A percentile compares a stretch with the other conserved stretches of the same genome.
These are phyloP conservation scores for Gandaritis pyraliata DNA, from an alignment of 2,888 invertebrate species.

Conservation along the genomic window DNA sequence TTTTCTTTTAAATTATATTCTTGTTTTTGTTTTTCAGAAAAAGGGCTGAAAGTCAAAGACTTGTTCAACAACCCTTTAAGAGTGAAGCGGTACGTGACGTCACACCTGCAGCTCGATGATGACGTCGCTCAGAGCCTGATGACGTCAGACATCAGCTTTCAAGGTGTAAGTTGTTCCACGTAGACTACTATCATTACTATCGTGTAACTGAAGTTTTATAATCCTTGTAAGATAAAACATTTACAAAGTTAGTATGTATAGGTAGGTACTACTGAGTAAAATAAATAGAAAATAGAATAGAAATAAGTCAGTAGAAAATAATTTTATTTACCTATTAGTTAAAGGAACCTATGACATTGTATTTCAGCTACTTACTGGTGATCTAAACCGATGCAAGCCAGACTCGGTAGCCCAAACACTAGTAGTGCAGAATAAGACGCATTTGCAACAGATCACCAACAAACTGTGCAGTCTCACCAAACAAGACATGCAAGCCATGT, in stretches of 20 bases:
- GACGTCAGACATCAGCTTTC: conserved; percentile 74
- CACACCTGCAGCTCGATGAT: conserved; percentile 61
- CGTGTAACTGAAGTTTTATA: too few relatives aligned
- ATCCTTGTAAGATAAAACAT: too few relatives aligned
- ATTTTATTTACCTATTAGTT: too few relatives aligned
- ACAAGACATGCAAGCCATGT: conserved; percentile 67
- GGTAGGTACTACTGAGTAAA: too few relatives aligned
- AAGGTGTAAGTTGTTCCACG: conserved; percentile 74
- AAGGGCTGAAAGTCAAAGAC: conserved; percentile 79
- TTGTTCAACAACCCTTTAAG: conserved; percentile 75
- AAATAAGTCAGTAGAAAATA: too few relatives aligned
- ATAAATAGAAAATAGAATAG: too few relatives aligned
- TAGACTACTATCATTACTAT: not conserved
- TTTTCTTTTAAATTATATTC: too few relatives aligned
- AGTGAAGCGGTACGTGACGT: conserved; percentile 66
- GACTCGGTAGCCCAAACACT: conserved; percentile 54
- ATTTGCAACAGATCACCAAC: conserved; percentile 60
- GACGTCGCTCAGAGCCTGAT: conserved; percentile 72
- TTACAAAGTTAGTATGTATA: not conserved
- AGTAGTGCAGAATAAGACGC: conserved; percentile 49
- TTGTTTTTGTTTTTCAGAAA: conserved; percentile 66
- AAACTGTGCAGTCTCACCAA: conserved; percentile 71
- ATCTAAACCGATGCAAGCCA: conserved; percentile 59
- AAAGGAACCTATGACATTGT: not conserved
- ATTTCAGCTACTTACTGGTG: conserved; percentile 66